Base-by-base conservation (phyloP, 2,888 invertebrate genomes). In the Dynastes tityus region DNA sequence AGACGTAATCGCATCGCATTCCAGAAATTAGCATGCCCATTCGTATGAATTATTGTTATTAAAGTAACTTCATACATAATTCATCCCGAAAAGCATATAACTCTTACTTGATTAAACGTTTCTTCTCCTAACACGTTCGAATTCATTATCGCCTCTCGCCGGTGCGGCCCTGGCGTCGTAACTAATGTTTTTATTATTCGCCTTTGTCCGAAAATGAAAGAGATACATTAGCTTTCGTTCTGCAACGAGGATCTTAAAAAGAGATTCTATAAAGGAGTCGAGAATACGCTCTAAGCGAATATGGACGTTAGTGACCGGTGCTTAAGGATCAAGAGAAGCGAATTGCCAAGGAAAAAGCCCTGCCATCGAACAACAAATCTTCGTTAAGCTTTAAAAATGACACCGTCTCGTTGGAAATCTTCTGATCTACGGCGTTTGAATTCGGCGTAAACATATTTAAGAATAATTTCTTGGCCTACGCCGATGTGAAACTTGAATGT, bases 131-230 rank as follows among this genome's bases (percentile, higher is more conserved):
- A 37, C 63, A 63, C 63, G 27, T 63, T 63, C 63, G 27, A 63
- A 63, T 63, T 63, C 63, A 63, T 63, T 63, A 63, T 63, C 32
- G 27, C 27, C 6, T 8, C 11, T 32, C 11, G 29, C 63, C 63
- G 22, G 45, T 45, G 22, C 63, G 63, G 63, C 29, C 63, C 13
- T 13, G 13, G 29, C 63, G 63, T 68, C 68, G 51, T 51, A 68
- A 68, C 68, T 68, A 51, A 68, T 63, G 63, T 51, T 68, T 29
- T 68, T 68, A 68, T 68, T 68, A 68, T 51, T 49, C 68, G 27
- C 68, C 68, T 51, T 51, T 68, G 51, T 68, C 49, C 51, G 68
- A 68, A 63, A 68, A 51, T 51, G 68, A 68, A 68, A 49, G 68
- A 68, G 68, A 68, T 68, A 51, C 68, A 68, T 51, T 68, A 29